Conservation (phyloP, 37 sponge, comb jelly and placozoan species). For the Amphimedon queenslandica region DNA sequence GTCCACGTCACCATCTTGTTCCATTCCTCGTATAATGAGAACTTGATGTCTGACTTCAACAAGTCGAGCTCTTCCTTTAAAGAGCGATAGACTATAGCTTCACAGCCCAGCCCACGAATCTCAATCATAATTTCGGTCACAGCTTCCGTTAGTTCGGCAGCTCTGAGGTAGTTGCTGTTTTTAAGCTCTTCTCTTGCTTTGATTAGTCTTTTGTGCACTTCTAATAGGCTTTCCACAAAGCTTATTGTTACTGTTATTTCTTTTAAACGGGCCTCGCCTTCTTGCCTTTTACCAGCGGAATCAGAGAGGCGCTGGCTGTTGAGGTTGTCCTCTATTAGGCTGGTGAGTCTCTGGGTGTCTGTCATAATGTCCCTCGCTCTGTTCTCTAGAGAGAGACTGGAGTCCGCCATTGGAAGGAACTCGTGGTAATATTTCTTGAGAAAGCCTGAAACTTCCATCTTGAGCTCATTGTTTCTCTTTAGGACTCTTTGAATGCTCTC, state of each 20-base stretch:
- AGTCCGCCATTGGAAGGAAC: conserved; percentile 30
- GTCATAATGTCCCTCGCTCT: conserved; percentile 20
- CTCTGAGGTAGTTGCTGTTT: conserved; percentile 1
- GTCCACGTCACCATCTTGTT: conserved; percentile 42
- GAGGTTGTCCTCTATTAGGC: conserved; percentile 30
- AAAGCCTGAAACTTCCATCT: conserved; percentile 36
- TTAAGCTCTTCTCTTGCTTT: conserved; percentile 7
- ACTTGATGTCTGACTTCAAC: conserved; percentile 2
- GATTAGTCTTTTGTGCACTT: conserved; percentile 17
- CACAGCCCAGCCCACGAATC: conserved; percentile 17
- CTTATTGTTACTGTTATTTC: conserved; percentile 24
- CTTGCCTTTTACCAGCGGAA: conserved; percentile 25
- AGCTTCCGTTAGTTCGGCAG: conserved; percentile 3
- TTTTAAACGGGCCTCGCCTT: conserved; percentile 27
- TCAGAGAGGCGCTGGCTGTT: conserved; percentile 17
- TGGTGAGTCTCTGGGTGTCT: conserved; percentile 28
- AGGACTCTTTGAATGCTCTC: conserved; percentile 28
- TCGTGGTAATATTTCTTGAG: conserved; percentile 30
- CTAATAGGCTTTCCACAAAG: conserved; percentile 25
- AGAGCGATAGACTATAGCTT: conserved; percentile 47
- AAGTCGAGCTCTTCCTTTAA: conserved; percentile 27
- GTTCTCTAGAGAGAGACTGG: conserved; percentile 15
- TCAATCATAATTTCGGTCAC: background rate
- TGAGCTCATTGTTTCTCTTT: conserved; percentile 33
- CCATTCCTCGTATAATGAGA: conserved; percentile 37